Evolutionary conservation across 2,888 invertebrate species (phyloP).

Genomic region (Cylloceria caligata): DNA sequence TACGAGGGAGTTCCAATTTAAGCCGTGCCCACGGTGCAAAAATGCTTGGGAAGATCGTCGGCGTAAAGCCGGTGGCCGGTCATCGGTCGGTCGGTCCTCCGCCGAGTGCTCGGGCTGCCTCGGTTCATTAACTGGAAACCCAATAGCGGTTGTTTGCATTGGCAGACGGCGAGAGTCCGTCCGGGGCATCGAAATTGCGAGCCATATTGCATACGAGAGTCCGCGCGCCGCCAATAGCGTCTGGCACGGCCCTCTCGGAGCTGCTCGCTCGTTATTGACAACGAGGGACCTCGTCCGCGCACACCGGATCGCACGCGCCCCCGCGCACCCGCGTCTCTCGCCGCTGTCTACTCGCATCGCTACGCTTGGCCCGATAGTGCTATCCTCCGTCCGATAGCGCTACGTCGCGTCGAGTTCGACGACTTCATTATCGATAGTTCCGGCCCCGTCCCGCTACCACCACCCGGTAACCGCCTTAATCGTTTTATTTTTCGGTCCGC

Average conservation of each 20-base stretch:
- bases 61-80: conserved; percentile 69
- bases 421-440: conserved; percentile 64
- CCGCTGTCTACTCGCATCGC: conserved; percentile 33
- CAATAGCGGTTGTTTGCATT: conserved; percentile 82
- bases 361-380: conserved; percentile 53
- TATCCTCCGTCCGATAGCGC: conserved; percentile 49
- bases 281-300: conserved; percentile 63
- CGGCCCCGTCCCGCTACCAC: conserved; percentile 32
- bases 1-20: conserved; percentile 78
- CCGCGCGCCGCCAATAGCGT: conserved; percentile 68
- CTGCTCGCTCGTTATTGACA: conserved; percentile 68
- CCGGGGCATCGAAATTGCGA: conserved; percentile 79
- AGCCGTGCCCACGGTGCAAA: conserved; percentile 79
- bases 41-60: conserved; percentile 78
- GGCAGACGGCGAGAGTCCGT: conserved; percentile 78
- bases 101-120: conserved; percentile 69
- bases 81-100: conserved; percentile 48
- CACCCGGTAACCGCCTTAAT: conserved; percentile 39
- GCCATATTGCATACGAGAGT: conserved; percentile 80
- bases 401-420: conserved; percentile 58
- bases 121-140: conserved; percentile 82
- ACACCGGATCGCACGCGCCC: conserved; percentile 52
- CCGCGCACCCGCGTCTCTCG: conserved; percentile 33
- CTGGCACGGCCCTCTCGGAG: conserved; percentile 69
- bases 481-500: conserved; percentile 60